These are phyloP conservation scores for Panopea generosa DNA, from an alignment of 2,888 invertebrate species.

Conservation along the genomic window DNA sequence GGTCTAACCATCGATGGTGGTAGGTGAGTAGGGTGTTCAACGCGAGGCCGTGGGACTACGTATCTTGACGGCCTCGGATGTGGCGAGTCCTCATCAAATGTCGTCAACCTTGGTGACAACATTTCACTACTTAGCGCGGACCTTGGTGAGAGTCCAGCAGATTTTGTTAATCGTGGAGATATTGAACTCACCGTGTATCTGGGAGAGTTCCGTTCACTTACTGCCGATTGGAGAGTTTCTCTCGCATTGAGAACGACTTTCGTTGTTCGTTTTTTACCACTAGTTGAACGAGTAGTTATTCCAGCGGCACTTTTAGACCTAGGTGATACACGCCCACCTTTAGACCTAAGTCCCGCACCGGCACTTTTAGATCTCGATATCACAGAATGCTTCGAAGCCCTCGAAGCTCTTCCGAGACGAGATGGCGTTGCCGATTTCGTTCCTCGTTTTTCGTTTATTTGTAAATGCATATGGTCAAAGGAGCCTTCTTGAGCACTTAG, in stretches of 20 bases:
- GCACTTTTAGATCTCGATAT: too few relatives aligned
- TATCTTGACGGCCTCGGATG: constrained; percentile 46
- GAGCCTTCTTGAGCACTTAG: too few relatives aligned
- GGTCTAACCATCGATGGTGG: constrained; percentile 32
- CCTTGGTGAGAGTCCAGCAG: constrained; percentile 14
- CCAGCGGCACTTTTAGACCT: background rate
- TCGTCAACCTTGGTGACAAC: too few relatives aligned
- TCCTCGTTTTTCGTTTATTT: too few relatives aligned
- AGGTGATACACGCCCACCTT: constrained; percentile 4
- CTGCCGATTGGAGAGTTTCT: background rate
- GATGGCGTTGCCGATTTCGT: background rate
- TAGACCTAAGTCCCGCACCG: background rate
- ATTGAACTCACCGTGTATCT: background rate
- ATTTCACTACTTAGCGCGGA: background rate
- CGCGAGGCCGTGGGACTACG: constrained; percentile 24
- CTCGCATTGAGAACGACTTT: background rate
- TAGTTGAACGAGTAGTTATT: background rate
- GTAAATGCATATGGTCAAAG: too few relatives aligned
- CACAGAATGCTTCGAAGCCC: background rate
- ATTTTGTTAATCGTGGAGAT: constrained; percentile 8
- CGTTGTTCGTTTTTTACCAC: constrained; percentile 3
- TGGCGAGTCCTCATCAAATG: constrained; percentile 19
- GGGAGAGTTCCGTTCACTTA: background rate
- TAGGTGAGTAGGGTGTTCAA: constrained; percentile 9
- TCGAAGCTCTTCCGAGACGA: constrained; percentile 7